phyloP scores from a whole-genome alignment of 2,113 vertebrate species.

The Hassar affinis region DNA sequence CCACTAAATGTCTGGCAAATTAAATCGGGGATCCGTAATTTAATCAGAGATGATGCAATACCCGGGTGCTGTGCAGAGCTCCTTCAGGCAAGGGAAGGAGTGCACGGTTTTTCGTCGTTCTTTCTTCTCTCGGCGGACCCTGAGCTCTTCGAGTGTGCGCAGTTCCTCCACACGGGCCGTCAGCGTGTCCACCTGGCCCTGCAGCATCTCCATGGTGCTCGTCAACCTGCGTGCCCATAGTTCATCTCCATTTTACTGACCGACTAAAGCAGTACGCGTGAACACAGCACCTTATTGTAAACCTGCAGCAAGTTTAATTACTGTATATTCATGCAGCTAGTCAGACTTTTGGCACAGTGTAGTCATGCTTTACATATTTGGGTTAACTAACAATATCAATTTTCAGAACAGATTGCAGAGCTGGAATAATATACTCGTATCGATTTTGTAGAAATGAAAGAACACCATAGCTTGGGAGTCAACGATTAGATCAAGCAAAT shows the following conservation, averaged over 20 bases:
- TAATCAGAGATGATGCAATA: constrained; percentile 47
- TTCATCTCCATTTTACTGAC: neutral
- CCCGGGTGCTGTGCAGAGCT: constrained; percentile 87
- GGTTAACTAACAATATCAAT: neutral
- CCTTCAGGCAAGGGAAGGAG: constrained; percentile 93
- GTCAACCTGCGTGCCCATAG: constrained; percentile 76
- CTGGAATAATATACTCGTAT: neutral
- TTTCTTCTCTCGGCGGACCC: constrained; percentile 83
- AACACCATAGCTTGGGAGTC: neutral
- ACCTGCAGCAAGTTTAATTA: neutral
- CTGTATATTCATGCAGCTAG: neutral
- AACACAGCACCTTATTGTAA: neutral
- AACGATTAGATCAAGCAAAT: neutral
- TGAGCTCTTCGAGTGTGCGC: constrained; percentile 84
- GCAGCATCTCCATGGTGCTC: constrained; percentile 85
- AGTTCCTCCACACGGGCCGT: constrained; percentile 89
- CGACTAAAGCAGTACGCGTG: neutral
- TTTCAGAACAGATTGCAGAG: neutral
- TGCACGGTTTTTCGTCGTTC: constrained; percentile 89
- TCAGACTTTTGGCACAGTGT: neutral
- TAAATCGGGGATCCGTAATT: neutral
- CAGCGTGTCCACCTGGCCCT: constrained; percentile 89
- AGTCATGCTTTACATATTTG: neutral
- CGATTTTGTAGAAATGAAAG: neutral
- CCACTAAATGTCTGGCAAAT: neutral